These are phyloP conservation scores for Diprion similis DNA, from an alignment of 1,140 invertebrate species.

Conservation along the genomic window DNA sequence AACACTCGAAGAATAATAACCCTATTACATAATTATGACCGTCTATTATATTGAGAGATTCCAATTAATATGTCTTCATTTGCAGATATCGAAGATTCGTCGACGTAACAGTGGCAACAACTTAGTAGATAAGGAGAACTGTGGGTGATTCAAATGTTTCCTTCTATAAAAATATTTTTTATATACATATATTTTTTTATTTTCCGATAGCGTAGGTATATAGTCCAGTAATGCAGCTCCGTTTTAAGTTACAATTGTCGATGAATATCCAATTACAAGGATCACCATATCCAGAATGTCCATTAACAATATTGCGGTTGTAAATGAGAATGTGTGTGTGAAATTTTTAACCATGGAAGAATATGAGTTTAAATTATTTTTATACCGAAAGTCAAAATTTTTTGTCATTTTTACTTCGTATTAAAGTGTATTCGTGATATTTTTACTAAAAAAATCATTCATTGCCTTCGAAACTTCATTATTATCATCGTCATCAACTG, in stretches of 20 bases:
- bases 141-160: background rate
- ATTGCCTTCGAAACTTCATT: no score
- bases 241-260: background rate
- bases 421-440: no score
- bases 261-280: background rate
- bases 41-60: no score
- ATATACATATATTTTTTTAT: slow-evolving; percentile 7
- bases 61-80: background rate
- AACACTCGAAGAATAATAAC: background rate
- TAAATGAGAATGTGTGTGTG: background rate
- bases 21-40: background rate
- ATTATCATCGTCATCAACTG: no score
- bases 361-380: background rate
- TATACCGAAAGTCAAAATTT: background rate
- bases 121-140: slow-evolving; percentile 37
- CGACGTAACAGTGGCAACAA: slow-evolving; percentile 23
- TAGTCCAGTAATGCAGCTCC: background rate
- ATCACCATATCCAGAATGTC: no score
- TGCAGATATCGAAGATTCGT: slow-evolving; percentile 35
- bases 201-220: background rate
- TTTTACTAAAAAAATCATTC: no score
- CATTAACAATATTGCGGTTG: no score
- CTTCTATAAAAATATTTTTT: background rate
- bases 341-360: background rate
- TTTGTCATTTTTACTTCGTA: background rate